Percentiles rank a stretch among this genome's conserved stretches.
Conservation (phyloP, 2,888 invertebrate species). For the Cheilosia pagana region DNA sequence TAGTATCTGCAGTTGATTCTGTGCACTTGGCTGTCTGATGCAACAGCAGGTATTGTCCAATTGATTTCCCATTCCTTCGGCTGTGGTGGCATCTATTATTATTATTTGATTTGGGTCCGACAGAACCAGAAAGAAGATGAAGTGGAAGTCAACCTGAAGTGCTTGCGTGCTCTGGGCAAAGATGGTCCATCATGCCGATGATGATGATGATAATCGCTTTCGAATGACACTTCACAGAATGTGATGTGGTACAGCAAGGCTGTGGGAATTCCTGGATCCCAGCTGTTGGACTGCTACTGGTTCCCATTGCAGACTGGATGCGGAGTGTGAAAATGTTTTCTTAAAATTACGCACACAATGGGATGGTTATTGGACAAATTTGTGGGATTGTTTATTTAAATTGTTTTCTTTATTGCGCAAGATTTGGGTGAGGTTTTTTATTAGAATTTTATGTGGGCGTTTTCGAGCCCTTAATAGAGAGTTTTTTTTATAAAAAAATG, state of each 20-base stretch:
- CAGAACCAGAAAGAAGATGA: slow-evolving; percentile 28
- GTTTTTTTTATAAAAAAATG: too few relatives aligned
- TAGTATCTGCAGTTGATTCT: slow-evolving; percentile 18
- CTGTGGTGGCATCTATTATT: slow-evolving; percentile 64
- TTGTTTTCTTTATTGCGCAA: slow-evolving; percentile 31
- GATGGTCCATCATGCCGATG: slow-evolving; percentile 46
- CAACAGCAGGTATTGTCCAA: slow-evolving; percentile 74
- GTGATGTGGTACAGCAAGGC: slow-evolving; percentile 56
- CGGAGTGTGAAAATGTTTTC: slow-evolving; percentile 62
- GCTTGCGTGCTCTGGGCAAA: slow-evolving; percentile 33
- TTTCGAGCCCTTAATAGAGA: too few relatives aligned
- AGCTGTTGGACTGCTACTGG: slow-evolving; percentile 64
- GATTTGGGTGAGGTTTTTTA: not conserved
- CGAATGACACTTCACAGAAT: slow-evolving; percentile 72
- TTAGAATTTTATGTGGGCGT: not conserved
- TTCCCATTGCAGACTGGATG: not conserved
- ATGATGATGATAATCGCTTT: slow-evolving; percentile 72
- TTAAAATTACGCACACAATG: slow-evolving; percentile 69
- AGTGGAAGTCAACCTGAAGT: slow-evolving; percentile 59
- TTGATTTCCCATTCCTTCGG: slow-evolving; percentile 42
- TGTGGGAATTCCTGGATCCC: slow-evolving; percentile 66
- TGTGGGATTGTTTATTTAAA: slow-evolving; percentile 66
- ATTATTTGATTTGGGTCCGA: slow-evolving; percentile 69
- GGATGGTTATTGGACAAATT: slow-evolving; percentile 53
- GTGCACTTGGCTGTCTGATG: not conserved